Percentiles rank a stretch among this genome's conserved stretches.
Evolutionary conservation across 2,888 invertebrate genomes (phyloP).

Genomic region (Pristionchus maxplancki): DNA sequence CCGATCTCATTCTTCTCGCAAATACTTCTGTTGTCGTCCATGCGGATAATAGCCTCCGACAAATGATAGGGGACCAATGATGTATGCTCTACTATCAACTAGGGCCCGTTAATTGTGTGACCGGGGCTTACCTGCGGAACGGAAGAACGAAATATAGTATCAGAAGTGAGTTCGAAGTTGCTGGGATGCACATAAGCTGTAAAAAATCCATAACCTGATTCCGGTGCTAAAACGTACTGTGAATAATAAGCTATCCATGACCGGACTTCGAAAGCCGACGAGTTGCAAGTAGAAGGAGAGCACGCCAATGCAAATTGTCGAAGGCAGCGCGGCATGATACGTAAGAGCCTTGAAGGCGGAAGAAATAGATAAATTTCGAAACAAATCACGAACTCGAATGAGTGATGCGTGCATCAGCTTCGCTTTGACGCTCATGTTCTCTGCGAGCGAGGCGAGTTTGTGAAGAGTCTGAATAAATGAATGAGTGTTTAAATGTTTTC

Average conservation of each 20-base stretch:
- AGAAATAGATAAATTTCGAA: not conserved
- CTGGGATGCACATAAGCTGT: too few relatives aligned
- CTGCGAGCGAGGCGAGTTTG: not conserved
- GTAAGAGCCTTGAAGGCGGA: not conserved
- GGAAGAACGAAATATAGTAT: too few relatives aligned
- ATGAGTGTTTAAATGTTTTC: not conserved
- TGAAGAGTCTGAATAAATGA: not conserved
- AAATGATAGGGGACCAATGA: too few relatives aligned
- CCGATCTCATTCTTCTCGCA: too few relatives aligned
- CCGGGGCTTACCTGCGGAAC: too few relatives aligned
- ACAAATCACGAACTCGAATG: not conserved
- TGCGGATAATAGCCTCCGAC: too few relatives aligned
- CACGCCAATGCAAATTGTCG: not conserved
- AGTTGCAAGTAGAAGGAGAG: not conserved
- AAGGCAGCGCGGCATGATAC: conserved; percentile 4
- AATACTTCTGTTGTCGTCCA: too few relatives aligned
- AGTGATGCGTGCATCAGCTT: conserved; percentile 19
- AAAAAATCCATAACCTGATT: too few relatives aligned
- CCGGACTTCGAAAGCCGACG: not conserved
- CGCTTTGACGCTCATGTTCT: not conserved
- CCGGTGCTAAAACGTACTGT: not conserved
- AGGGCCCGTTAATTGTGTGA: too few relatives aligned
- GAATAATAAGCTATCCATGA: not conserved
- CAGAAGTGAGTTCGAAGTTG: too few relatives aligned
- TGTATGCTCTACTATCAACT: too few relatives aligned